Evolutionary conservation across 37 sponge, comb jelly and placozoan genomes (phyloP).

Genomic region (Ianthella basta): DNA sequence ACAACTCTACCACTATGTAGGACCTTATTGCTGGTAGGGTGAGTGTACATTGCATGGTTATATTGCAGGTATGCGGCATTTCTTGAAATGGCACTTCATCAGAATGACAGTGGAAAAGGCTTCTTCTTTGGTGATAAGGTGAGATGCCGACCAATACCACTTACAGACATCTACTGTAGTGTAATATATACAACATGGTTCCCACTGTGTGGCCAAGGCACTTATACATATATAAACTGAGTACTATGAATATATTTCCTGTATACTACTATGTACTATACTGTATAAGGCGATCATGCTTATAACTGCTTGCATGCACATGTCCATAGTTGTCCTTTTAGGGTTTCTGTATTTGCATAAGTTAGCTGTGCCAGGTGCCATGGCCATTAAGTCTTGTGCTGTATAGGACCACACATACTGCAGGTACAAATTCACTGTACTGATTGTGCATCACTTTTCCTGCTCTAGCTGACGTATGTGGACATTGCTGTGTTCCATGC

Average conservation of each 20-base stretch:
- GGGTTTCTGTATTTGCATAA: too few relatives aligned
- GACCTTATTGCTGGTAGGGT: not conserved
- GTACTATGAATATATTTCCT: not conserved
- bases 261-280: not conserved
- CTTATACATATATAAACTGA: too few relatives aligned
- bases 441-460: not conserved
- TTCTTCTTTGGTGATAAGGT: slow-evolving; percentile 57
- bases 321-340: too few relatives aligned
- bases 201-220: not conserved
- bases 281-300: not conserved
- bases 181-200: not conserved
- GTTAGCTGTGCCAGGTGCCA: too few relatives aligned
- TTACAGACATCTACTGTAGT: not conserved
- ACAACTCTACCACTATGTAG: not conserved
- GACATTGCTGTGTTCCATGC: slow-evolving; percentile 60
- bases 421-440: too few relatives aligned
- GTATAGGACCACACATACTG: not conserved
- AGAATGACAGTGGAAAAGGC: slow-evolving; percentile 33
- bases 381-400: too few relatives aligned
- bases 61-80: slow-evolving; percentile 9
- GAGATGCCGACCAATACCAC: not conserved
- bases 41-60: not conserved
- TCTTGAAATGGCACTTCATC: slow-evolving; percentile 29
- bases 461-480: slow-evolving; percentile 53
- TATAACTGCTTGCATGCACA: not conserved